Base-by-base conservation (phyloP, 2,888 invertebrate genomes). In the Tenthredo amoena region DNA sequence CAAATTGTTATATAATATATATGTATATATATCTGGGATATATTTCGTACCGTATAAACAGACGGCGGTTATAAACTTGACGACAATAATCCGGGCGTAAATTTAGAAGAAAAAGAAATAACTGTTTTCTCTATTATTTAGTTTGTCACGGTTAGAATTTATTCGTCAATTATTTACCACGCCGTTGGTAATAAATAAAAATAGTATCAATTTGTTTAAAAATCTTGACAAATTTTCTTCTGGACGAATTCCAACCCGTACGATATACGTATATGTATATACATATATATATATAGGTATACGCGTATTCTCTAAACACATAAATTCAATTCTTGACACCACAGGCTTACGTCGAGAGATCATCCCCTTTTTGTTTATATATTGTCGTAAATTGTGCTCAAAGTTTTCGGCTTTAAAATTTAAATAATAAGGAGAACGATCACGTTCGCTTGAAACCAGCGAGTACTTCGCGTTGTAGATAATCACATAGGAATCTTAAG, bases 71-170 rank as follows among this genome's bases (percentile, higher is more conserved):
- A 79, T 55, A 55, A 31, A 79, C 10, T 47, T 79, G 79, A 79
- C 79, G 58, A 55, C 58, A 79, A 79, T 79, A 79, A 79, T 79
- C 79, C 47, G 76, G 21, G 76, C 34, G 37, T 77, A 77, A 55
- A 77, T 77, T 77, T 77, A 21, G 26, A 31, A 34, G 15, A 55
- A 55, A 37, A 71, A 15, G 15, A 34, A 37, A n/a, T 71, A 12
- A 31, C 34, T 34, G 21, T 71, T 26, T 71, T 34, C 18, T 71
- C 31, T 71, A 3, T 18, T 10, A 71, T 15, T 37, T 4, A 18
- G 12, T 18, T 34, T 15, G 6, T 43, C 40, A 65, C 65, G 31
- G 34, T 7, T 58, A 21, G 37, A 71, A 71, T 71, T 71, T 71
- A 37, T 71, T 71, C 74, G 74, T 40, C 21, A 74, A 74, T 74